Evolutionary conservation across 2,113 vertebrate species (phyloP).

Genomic region (Syngnathus floridae): DNA sequence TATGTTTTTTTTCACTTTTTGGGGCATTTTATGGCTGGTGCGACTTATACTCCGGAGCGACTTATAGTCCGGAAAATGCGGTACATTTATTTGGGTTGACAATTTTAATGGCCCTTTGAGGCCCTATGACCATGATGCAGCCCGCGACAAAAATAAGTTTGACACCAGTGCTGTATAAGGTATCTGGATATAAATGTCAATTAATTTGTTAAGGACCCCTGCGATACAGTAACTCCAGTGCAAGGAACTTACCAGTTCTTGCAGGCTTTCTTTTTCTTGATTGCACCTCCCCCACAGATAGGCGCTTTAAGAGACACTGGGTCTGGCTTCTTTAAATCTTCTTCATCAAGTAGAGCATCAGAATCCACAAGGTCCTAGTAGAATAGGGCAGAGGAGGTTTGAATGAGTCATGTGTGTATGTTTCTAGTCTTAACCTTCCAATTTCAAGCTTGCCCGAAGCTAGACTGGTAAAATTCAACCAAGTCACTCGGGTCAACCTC

Average conservation of each 20-base stretch:
- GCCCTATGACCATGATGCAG: no score
- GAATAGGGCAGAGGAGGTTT: not conserved
- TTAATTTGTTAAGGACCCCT: not conserved
- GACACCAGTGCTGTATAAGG: no score
- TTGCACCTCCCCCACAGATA: constrained; percentile 74
- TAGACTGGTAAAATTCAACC: not conserved
- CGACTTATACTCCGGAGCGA: no score
- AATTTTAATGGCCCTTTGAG: no score
- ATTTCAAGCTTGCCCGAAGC: not conserved
- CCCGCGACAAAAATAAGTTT: no score
- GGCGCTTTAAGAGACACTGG: constrained; percentile 76
- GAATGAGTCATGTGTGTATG: not conserved
- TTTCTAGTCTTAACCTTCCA: not conserved
- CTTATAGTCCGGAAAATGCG: no score
- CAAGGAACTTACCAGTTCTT: constrained; percentile 84
- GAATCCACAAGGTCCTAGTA: constrained; percentile 88
- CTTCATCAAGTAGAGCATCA: constrained; percentile 84
- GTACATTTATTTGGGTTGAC: no score
- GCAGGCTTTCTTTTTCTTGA: constrained; percentile 87
- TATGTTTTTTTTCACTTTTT: no score
- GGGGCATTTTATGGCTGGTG: no score
- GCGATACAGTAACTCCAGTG: not conserved
- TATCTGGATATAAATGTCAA: no score
- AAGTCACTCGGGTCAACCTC: no score
- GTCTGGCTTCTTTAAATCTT: constrained; percentile 89